Evolutionary conservation across 2,888 invertebrate genomes (phyloP), one percentile per base, ranked within the genome.

Genomic region (Junonia oenone): DNA sequence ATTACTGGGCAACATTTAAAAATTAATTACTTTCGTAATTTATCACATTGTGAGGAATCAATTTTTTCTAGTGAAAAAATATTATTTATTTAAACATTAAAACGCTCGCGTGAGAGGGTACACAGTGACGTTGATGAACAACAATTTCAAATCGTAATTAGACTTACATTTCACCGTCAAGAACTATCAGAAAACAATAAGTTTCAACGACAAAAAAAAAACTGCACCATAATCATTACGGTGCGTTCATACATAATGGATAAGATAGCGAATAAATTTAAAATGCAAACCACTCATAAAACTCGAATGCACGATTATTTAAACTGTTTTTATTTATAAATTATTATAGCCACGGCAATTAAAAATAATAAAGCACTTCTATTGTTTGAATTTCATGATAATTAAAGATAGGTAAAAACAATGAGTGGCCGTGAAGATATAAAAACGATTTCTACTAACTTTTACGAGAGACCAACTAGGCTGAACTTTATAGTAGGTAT

Each of bases 21-120:
- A 58, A 58, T 59, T 59, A 49, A 63, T 26, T 29, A 29, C 37
- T 22, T 17, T 22, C 31, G 26, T 49, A 47, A 58, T 47, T 58
- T 51, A 55, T 35, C 15, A 40, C 40, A 47, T 8, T 33, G 33
- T 17, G 45, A 17, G 33, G 45, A 51, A 48, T 33, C 45, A 27
- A 49, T 38, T 49, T 22, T 55, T 33, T 31, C 55, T 33, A 46
- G 64, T 63, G 63, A n/a, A n/a, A n/a, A n/a, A n/a, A n/a, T n/a
- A n/a, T 68, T 66, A 59, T 48, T 29, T 51, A 55, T 51, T 58
- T 46, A 55, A 64, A 61, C 63, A 66, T 67, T 68, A 64, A 68
- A 70, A 66, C 59, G 58, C 53, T 67, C 58, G 67, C 65, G 64
- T 68, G 69, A 63, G 71, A 62, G 55, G 59, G 58, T 65, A 59